A percentile compares a stretch with the other conserved stretches of the same genome.
These are phyloP conservation scores for Campopleginae sp. DNA, from an alignment of 2,888 invertebrate species.

Conservation along the genomic window DNA sequence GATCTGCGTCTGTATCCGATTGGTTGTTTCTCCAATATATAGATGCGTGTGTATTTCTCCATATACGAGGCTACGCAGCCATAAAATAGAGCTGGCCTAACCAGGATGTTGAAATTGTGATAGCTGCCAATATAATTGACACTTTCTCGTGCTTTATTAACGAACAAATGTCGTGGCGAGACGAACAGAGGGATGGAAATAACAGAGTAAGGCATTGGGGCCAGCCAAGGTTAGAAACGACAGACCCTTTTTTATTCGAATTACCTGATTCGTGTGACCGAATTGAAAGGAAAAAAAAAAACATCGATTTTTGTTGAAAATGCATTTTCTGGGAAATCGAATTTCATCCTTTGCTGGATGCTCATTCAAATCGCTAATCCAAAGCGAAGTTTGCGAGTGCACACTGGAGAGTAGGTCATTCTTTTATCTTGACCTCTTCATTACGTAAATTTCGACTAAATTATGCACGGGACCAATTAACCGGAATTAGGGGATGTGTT, in stretches of 20 bases:
- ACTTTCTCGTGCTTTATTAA: slow-evolving; percentile 25
- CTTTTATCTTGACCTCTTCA: not conserved
- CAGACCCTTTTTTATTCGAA: not conserved
- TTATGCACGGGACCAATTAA: not conserved
- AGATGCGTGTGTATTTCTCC: not conserved
- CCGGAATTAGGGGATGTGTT: not conserved
- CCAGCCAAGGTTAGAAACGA: not conserved
- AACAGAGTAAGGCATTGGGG: not conserved
- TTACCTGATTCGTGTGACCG: not conserved
- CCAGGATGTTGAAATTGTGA: slow-evolving; percentile 26
- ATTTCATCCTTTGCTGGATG: not conserved
- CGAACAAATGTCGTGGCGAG: slow-evolving; percentile 19
- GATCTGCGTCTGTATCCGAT: slow-evolving; percentile 50
- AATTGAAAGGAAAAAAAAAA: not conserved
- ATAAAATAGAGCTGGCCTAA: slow-evolving; percentile 20
- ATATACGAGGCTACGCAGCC: not conserved
- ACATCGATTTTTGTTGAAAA: not conserved
- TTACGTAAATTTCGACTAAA: not conserved
- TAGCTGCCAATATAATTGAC: slow-evolving; percentile 39
- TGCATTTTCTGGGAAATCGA: not conserved
- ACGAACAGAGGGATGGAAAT: not conserved
- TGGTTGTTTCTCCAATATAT: slow-evolving; percentile 34
- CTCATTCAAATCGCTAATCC: not conserved
- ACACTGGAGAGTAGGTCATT: not conserved
- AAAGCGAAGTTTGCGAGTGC: not conserved